phyloP scores from a whole-genome alignment of 2,888 invertebrate genomes.

The Cremastinae sp. region DNA sequence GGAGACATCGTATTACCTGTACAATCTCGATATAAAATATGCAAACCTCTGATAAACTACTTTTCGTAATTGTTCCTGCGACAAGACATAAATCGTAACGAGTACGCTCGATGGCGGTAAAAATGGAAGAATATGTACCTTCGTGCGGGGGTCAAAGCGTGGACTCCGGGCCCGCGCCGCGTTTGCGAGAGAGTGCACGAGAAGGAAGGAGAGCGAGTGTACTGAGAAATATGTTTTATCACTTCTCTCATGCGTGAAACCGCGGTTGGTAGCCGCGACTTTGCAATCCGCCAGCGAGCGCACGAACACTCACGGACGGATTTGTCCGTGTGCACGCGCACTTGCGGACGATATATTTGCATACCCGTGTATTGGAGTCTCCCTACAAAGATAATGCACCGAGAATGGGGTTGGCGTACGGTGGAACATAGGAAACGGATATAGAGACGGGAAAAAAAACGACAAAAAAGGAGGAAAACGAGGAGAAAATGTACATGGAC shows the following conservation, averaged over 20 bases:
- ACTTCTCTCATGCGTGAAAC: constrained; percentile 71
- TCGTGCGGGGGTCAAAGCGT: constrained; percentile 22
- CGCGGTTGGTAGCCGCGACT: constrained; percentile 64
- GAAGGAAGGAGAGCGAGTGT: too few species aligned
- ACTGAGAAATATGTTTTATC: constrained; percentile 68
- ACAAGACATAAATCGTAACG: constrained; percentile 61
- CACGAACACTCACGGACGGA: neutral
- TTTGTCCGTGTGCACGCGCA: constrained; percentile 57
- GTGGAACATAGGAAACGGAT: constrained; percentile 40
- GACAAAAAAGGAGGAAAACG: too few species aligned
- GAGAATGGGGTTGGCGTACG: constrained; percentile 53
- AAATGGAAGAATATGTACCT: constrained; percentile 45
- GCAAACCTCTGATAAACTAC: constrained; percentile 50
- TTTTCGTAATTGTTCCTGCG: constrained; percentile 74
- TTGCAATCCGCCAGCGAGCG: constrained; percentile 50
- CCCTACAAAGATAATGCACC: constrained; percentile 44
- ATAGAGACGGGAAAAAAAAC: constrained; percentile 35
- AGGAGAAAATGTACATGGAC: neutral
- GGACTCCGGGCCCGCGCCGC: constrained; percentile 16
- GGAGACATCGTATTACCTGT: constrained; percentile 2
- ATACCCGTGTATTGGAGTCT: constrained; percentile 42
- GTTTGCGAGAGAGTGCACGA: constrained; percentile 8
- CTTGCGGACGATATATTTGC: neutral
- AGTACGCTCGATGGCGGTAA: constrained; percentile 40
- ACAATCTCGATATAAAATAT: constrained; percentile 26